A percentile compares a stretch with the other conserved stretches of the same genome.
phyloP scores from a whole-genome alignment of 2,888 invertebrate genomes.

The Clepsis dumicolana region DNA sequence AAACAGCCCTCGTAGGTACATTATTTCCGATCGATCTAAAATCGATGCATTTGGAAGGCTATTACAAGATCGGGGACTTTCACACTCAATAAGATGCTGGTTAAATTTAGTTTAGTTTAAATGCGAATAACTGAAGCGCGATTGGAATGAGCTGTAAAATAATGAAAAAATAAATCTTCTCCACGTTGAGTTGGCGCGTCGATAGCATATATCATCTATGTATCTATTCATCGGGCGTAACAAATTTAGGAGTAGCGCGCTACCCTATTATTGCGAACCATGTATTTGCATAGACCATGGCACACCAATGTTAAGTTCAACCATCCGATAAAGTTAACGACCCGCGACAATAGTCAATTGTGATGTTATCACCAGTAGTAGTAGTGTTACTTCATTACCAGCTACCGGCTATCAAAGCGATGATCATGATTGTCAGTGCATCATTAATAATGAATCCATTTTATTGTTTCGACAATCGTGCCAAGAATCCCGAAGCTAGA shows the following conservation, averaged over 20 bases:
- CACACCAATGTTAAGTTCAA: slow-evolving; percentile 41
- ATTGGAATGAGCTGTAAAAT: neutral
- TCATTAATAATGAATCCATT: slow-evolving; percentile 55
- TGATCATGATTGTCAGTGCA: slow-evolving; percentile 54
- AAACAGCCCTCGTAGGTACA: too few relatives aligned
- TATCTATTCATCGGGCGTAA: neutral
- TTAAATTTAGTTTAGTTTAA: slow-evolving; percentile 25
- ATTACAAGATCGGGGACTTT: too few relatives aligned
- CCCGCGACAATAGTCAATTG: slow-evolving; percentile 60
- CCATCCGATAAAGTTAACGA: slow-evolving; percentile 52
- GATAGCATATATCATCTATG: neutral
- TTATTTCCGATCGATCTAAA: too few relatives aligned
- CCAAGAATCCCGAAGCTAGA: slow-evolving; percentile 53
- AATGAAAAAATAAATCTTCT: neutral
- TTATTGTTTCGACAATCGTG: slow-evolving; percentile 63
- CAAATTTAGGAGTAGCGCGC: neutral
- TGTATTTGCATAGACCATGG: slow-evolving; percentile 26
- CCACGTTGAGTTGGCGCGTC: neutral
- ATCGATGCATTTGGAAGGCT: too few relatives aligned
- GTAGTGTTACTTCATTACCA: slow-evolving; percentile 58
- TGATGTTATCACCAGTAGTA: slow-evolving; percentile 54
- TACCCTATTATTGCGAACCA: slow-evolving; percentile 9
- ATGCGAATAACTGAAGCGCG: neutral
- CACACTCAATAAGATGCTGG: slow-evolving; percentile 10
- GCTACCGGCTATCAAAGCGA: slow-evolving; percentile 56